A percentile compares a stretch with the other conserved stretches of the same genome.
Evolutionary conservation across 2,113 vertebrate species (phyloP).

Genomic region (Sciurus niger): DNA sequence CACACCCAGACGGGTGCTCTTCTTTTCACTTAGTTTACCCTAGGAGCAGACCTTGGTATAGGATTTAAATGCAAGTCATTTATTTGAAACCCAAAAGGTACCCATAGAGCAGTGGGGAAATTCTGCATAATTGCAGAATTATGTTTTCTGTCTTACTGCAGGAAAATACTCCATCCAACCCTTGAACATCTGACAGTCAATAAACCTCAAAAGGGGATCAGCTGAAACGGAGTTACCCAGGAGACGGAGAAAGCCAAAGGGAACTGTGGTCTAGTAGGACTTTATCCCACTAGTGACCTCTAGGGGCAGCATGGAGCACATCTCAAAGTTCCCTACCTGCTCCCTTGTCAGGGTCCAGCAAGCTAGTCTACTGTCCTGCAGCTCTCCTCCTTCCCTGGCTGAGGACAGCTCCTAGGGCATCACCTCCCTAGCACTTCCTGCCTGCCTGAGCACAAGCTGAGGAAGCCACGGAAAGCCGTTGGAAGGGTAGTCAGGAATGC

Average conservation of each 20-base stretch:
- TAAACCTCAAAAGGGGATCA: conserved; percentile 31
- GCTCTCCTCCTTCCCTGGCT: neutral
- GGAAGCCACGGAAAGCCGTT: neutral
- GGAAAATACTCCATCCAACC: conserved; percentile 62
- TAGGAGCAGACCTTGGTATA: neutral
- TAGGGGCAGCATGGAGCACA: neutral
- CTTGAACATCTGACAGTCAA: conserved; percentile 48
- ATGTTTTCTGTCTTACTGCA: conserved; percentile 29
- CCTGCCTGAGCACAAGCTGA: neutral
- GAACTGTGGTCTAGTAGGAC: neutral
- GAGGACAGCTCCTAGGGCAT: neutral
- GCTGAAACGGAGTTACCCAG: neutral
- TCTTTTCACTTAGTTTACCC: neutral
- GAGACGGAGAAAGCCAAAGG: neutral
- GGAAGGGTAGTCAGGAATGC: neutral
- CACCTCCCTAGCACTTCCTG: neutral
- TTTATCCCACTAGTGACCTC: neutral
- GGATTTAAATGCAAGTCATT: neutral
- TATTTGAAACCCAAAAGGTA: neutral
- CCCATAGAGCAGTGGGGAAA: neutral
- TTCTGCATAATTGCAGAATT: conserved; percentile 51
- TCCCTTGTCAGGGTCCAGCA: neutral
- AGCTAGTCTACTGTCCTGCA: neutral
- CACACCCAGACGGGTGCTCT: neutral
- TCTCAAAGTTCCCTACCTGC: neutral